These are phyloP conservation scores for Ophion costatus DNA, from an alignment of 2,888 invertebrate genomes.

Conservation along the genomic window DNA sequence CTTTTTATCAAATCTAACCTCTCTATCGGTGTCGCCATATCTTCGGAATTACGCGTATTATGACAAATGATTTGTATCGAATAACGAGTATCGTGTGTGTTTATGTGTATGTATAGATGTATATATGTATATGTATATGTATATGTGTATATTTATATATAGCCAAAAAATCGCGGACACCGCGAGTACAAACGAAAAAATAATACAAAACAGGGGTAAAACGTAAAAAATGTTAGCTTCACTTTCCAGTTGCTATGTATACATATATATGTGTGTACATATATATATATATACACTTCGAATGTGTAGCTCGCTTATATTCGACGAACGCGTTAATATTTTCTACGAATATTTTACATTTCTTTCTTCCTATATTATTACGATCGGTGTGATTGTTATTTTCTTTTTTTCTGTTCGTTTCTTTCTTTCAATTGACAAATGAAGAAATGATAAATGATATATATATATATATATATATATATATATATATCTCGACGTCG, in stretches of 20 bases:
- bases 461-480: neutral
- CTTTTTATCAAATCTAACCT: too few species aligned
- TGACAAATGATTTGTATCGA: too few species aligned
- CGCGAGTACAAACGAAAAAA: neutral
- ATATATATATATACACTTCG: neutral
- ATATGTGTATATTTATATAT: neutral
- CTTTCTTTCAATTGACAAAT: slow-evolving; percentile 7
- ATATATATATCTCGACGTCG: neutral
- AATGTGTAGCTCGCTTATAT: neutral
- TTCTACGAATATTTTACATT: neutral
- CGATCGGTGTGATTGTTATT: slow-evolving; percentile 2
- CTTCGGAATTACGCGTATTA: too few species aligned
- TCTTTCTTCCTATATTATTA: neutral
- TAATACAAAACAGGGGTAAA: slow-evolving; percentile 15
- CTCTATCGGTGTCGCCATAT: too few species aligned
- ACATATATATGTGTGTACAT: neutral
- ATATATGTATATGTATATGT: too few species aligned
- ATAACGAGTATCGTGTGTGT: too few species aligned
- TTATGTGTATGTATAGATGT: too few species aligned
- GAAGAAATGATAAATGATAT: neutral
- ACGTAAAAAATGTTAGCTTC: slow-evolving; percentile 35
- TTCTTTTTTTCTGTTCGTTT: neutral
- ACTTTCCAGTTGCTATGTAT: slow-evolving; percentile 29
- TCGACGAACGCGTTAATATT: neutral
- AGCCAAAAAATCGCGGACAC: neutral